Base-by-base conservation (phyloP, 2,113 vertebrate genomes). In the Peromyscus californicus region DNA sequence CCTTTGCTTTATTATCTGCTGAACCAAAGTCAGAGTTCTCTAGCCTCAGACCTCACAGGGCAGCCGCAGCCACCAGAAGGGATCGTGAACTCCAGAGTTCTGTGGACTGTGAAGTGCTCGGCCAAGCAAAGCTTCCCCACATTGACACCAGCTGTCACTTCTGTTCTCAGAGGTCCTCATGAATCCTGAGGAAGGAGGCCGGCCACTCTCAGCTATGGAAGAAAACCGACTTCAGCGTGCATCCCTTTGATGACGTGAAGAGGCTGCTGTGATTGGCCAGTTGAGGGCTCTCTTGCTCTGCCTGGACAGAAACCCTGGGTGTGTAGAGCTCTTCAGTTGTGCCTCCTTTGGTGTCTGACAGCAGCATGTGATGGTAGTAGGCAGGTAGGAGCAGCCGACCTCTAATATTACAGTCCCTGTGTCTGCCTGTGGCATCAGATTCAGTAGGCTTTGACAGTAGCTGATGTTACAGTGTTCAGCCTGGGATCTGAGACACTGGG, bases 1-100 rank as follows among this genome's bases (percentile, higher is more conserved):
- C 22, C 36, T 70, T 65, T 82, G 33, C 75, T 91, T 80, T 85
- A 57, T 92, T 51, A 59, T 92, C 59, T 89, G 26, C 63, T 95
- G 75, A 70, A 17, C 89, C 29, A n/a, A 36, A 31, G 54, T 72
- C 70, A 33, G 87, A 51, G 74, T 85, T 75, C 88, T 59, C 33
- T 61, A 59, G 65, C 94, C 94, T 82, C 9, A 2, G 78, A 82
- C 82, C 70, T 75, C 85, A 39, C 11, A 92, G 76, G 70, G 82
- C 36, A 85, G 11, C 90, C 59, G 29, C 70, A 67, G 9, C 45
- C 72, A 39, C 75, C 39, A 42, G 24, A 82, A 69, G 78, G 67
- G 75, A 74, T 33, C 31, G 5, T 0, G 7, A 21, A 2, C 75
- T 61, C 59, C 51, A 72, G 80, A 54, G 75, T 72, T 67, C 67